Evolutionary conservation across 2,888 invertebrate species (phyloP), one percentile per base, ranked within the genome.

Genomic region (Calliopum simillimum): DNA sequence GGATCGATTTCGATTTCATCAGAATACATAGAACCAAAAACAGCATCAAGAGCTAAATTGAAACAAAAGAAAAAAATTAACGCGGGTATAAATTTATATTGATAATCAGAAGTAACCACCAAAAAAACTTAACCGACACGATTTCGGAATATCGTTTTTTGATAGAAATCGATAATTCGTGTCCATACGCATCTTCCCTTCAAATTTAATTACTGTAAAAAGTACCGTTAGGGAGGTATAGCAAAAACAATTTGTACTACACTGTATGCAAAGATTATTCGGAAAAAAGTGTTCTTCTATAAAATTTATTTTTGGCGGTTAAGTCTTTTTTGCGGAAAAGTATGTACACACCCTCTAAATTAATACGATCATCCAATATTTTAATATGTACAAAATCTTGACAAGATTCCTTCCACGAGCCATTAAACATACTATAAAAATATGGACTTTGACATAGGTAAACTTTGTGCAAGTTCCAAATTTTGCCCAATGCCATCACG

Each of bases 401-500:
- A 62, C 88, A 88, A 0, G 91, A 88, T 85, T 94, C 94, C 77
- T 89, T 88, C 94, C 94, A 94, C 3, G 91, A 89, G 4, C 94
- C 94, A 78, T 90, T 91, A 83, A 94, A 94, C 94, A 94, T 94
- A 79, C 92, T 92, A 13, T 90, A 89, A 84, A 94, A 94, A 82
- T 94, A 94, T 0, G 92, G 91, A 80, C 93, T 93, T 89, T 94
- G 94, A 77, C 91, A 91, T 56, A 94, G 87, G 81, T 94, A 94
- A 49, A 94, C 89, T 86, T 92, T 93, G 83, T 94, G 94, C 53
- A 94, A 86, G 78, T 89, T 88, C 91, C 94, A 94, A 72, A 91
- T 89, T 81, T 89, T 89, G 25, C 91, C 91, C 67, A 93, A 84
- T 62, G 93, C 93, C 79, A 89, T 86, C 6, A 94, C 91, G 41